Evolutionary conservation across 2,797 vertebrate genomes (phyloP).

Genomic region (Crypturellus tataupa): DNA sequence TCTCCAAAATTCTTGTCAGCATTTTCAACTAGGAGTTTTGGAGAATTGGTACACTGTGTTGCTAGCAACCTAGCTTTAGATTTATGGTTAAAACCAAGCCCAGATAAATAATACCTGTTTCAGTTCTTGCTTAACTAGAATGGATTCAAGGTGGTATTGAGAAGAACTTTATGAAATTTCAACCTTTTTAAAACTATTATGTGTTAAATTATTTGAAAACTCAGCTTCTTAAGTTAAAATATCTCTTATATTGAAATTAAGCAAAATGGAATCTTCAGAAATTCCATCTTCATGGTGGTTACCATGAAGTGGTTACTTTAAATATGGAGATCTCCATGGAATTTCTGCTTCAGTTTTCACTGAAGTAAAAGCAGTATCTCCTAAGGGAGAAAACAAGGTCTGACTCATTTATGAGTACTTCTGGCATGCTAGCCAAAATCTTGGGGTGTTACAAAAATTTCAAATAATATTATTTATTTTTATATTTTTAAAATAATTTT

Average conservation of each 20-base stretch:
- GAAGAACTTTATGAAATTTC: neutral
- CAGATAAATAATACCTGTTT: slow-evolving; percentile 29
- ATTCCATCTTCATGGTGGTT: neutral
- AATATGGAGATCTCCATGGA: neutral
- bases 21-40: neutral
- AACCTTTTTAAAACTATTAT: neutral
- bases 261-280: neutral
- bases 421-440: neutral
- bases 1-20: neutral
- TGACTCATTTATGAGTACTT: slow-evolving; percentile 46
- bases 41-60: neutral
- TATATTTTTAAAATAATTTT: slow-evolving; percentile 25
- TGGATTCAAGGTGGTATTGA: neutral
- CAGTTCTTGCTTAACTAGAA: neutral
- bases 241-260: neutral
- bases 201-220: neutral
- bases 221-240: neutral
- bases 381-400: neutral
- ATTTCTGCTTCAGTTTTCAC: slow-evolving; percentile 14
- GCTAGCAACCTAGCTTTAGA: neutral
- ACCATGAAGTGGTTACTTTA: too few relatives aligned
- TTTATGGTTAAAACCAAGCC: slow-evolving; percentile 27
- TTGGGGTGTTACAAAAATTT: neutral
- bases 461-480: slow-evolving; percentile 10
- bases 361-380: neutral